phyloP scores from a whole-genome alignment of 2,888 invertebrate species.

The Anoncus sp. region DNA sequence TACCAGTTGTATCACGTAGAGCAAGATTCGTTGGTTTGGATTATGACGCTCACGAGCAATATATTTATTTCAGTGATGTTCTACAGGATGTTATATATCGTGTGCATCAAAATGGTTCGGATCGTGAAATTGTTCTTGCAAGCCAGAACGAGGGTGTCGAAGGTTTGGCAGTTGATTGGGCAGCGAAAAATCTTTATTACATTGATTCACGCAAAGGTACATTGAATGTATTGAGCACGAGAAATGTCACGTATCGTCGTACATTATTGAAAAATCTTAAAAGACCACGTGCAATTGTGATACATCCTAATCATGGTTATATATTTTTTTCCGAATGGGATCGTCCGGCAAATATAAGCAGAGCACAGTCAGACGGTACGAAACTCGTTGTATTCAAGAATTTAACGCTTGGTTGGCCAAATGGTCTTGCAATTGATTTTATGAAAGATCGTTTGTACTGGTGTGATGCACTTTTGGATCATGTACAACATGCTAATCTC shows the following conservation, averaged over 20 bases:
- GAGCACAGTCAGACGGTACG: conserved; percentile 95
- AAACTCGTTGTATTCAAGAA: conserved; percentile 94
- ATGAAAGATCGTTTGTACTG: conserved; percentile 95
- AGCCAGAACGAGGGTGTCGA: conserved; percentile 99
- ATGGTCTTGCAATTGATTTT: conserved; percentile 97
- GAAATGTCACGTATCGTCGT: conserved; percentile 92
- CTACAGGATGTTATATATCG: conserved; percentile 96
- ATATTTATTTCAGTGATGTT: conserved; percentile 99
- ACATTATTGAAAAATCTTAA: conserved; percentile 94
- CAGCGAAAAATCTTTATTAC: conserved; percentile 97
- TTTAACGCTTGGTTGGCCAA: conserved; percentile 98
- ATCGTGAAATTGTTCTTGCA: conserved; percentile 95
- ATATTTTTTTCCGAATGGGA: conserved; percentile 99
- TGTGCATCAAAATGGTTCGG: conserved; percentile 91
- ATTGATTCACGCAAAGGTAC: conserved; percentile 98
- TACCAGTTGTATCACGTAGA: conserved; percentile 95
- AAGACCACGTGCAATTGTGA: conserved; percentile 97
- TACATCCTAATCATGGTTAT: conserved; percentile 97
- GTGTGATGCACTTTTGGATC: conserved; percentile 98
- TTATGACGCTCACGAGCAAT: conserved; percentile 95
- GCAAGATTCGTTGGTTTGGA: conserved; percentile 98
- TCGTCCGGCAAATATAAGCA: conserved; percentile 97
- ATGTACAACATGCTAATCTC: conserved; percentile 96
- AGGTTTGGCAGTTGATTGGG: conserved; percentile 98
- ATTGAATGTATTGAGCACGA: conserved; percentile 95